A percentile compares a stretch with the other conserved stretches of the same genome.
These are phyloP conservation scores for Rhinatrema bivittatum DNA, from an alignment of 2,797 vertebrate genomes.

Conservation along the genomic window DNA sequence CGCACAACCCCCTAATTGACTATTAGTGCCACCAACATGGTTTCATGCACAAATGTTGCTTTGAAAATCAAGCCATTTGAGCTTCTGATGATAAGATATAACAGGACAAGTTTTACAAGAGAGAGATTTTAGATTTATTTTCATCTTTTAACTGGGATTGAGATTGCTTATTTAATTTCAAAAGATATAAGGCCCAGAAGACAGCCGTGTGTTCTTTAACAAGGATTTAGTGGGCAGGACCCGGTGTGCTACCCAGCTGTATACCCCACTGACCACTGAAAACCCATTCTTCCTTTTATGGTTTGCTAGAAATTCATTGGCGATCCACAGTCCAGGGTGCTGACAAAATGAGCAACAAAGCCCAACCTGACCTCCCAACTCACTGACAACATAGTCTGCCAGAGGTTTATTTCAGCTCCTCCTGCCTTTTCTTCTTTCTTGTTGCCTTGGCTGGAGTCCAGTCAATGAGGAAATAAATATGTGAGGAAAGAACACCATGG, in stretches of 20 bases:
- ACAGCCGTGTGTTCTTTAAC: conserved; percentile 1
- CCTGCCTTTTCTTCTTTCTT: conserved; percentile 1
- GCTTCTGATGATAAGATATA: too few species aligned
- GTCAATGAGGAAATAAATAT: conserved; percentile 60
- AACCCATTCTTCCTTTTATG: conserved; percentile 1
- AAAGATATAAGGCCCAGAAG: conserved; percentile 3
- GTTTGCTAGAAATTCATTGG: conserved; percentile 10
- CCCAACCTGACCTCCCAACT: too few species aligned
- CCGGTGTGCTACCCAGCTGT: neutral
- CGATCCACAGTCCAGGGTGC: conserved; percentile 8
- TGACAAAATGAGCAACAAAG: neutral
- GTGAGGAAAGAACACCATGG: conserved; percentile 56
- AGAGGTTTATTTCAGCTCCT: conserved; percentile 22
- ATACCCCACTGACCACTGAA: conserved; percentile 13
- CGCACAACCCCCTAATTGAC: too few species aligned
- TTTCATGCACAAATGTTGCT: too few species aligned
- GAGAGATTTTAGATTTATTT: too few species aligned
- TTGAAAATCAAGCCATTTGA: too few species aligned
- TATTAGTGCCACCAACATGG: too few species aligned
- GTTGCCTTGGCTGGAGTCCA: conserved; percentile 31
- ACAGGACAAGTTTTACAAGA: too few species aligned
- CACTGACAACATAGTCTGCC: conserved; percentile 6
- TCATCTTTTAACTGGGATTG: neutral
- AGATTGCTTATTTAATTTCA: neutral
- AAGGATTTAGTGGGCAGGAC: conserved; percentile 2